Evolutionary conservation across 2,888 invertebrate genomes (phyloP), one percentile per base, ranked within the genome.

Genomic region (Drosophila merina): DNA sequence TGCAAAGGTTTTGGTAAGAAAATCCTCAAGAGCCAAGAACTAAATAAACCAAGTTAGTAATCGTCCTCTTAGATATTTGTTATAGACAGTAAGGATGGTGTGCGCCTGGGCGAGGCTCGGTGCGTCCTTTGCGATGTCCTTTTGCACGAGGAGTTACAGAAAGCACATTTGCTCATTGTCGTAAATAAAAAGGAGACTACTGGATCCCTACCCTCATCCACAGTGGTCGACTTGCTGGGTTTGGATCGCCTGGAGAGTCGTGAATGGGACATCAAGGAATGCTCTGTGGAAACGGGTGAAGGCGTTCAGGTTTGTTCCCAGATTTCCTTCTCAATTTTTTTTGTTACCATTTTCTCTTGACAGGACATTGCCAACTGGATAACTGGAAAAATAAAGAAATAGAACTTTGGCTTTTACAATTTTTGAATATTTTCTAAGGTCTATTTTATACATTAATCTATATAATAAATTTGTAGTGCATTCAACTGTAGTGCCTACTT

Each of bases 151-250:
- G 98, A 99, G 90, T 92, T 99, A 47, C 93, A 94, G 30, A 95
- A 95, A 30, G 97, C 99, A 0, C 98, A 99, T 0, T 91, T 99
- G 25, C 92, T 99, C 76, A 96, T 99, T 5, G 98, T 97, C 91
- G 99, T 99, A 47, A 99, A 99, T 91, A 99, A 99, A 91, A 99
- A 99, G 92, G 99, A 99, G 92, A 93, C 99, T 57, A 91, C 93
- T 33, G 92, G 95, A 76, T 94, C 96, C 0, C 94, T 91, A 79
- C 93, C 91, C 9, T 94, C 95, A 2, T 93, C 93, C 12, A 95
- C 96, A 84, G 94, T 97, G 51, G 94, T 95, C 10, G 94, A 95
- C 75, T 93, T 94, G n/a, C 92, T 95, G 73, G 93, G 93, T 62
- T 90, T 95, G 33, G 84, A 89, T 71, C 93, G 95, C 31, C 96